Evolutionary conservation across 2,888 invertebrate genomes (phyloP).

Genomic region (Congeria kusceri): DNA sequence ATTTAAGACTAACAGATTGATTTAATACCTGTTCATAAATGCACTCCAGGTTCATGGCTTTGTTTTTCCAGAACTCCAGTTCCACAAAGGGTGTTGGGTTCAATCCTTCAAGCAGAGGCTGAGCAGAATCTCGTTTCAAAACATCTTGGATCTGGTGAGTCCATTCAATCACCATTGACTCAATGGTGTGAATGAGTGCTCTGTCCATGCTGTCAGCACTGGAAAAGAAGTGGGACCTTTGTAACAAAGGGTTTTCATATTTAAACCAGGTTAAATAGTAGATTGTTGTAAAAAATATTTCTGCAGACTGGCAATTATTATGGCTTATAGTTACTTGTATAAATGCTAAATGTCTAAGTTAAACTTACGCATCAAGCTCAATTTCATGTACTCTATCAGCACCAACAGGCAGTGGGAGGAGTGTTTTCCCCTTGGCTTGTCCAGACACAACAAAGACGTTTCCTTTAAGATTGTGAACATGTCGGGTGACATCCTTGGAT

Average conservation of each 20-base stretch:
- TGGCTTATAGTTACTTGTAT: no score
- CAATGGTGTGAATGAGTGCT: slow-evolving; percentile 96
- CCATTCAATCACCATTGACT: slow-evolving; percentile 98
- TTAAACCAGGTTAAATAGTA: no score
- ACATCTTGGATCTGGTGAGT: slow-evolving; percentile 96
- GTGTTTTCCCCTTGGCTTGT: slow-evolving; percentile 95
- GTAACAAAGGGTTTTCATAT: no score
- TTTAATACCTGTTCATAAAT: slow-evolving; percentile 94
- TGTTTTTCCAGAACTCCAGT: slow-evolving; percentile 93
- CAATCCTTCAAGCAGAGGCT: slow-evolving; percentile 91
- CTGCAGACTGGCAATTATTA: no score
- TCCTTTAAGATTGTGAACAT: slow-evolving; percentile 96
- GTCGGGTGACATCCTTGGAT: slow-evolving; percentile 95
- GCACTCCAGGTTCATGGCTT: slow-evolving; percentile 93
- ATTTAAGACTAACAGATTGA: background rate
- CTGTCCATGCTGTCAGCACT: slow-evolving; percentile 87
- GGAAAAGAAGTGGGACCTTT: background rate
- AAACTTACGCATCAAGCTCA: slow-evolving; percentile 62
- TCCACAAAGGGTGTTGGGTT: slow-evolving; percentile 93
- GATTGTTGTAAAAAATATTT: no score
- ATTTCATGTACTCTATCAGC: slow-evolving; percentile 82
- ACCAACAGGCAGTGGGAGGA: slow-evolving; percentile 91
- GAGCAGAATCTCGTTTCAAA: slow-evolving; percentile 94
- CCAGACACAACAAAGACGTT: slow-evolving; percentile 97
- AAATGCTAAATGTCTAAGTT: no score